These are phyloP conservation scores for Ennomos erosarius DNA, from an alignment of 2,888 invertebrate genomes.

Conservation along the genomic window DNA sequence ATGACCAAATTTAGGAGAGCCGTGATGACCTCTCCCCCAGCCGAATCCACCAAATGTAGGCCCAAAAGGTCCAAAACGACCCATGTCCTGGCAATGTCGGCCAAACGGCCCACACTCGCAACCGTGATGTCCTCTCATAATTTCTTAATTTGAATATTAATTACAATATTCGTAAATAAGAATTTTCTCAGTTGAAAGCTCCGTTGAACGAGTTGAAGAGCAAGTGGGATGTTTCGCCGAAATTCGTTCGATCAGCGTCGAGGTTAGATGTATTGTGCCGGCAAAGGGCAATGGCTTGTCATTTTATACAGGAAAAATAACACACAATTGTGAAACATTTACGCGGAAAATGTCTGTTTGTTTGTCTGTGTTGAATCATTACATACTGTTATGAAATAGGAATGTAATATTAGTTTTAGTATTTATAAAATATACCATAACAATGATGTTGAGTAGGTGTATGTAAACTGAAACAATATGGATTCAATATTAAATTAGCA, in stretches of 20 bases:
- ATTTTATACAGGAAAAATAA: slow-evolving; percentile 21
- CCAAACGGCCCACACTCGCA: slow-evolving; percentile 17
- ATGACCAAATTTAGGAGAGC: slow-evolving; percentile 1
- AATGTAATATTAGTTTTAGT: too few relatives aligned
- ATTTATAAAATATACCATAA: too few relatives aligned
- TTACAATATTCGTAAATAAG: background rate
- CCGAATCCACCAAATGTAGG: slow-evolving; percentile 1
- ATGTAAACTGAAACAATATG: too few relatives aligned
- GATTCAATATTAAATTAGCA: too few relatives aligned
- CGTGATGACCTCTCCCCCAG: slow-evolving; percentile 12
- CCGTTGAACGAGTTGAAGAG: too few relatives aligned
- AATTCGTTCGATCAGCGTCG: slow-evolving; percentile 7
- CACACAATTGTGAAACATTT: slow-evolving; percentile 27
- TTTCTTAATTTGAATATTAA: slow-evolving; percentile 5
- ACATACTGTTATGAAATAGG: slow-evolving; percentile 8
- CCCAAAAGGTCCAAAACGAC: slow-evolving; percentile 12
- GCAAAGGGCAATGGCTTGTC: background rate
- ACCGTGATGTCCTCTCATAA: slow-evolving; percentile 18
- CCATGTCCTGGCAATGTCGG: slow-evolving; percentile 18
- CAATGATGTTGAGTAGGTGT: too few relatives aligned
- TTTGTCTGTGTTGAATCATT: slow-evolving; percentile 9
- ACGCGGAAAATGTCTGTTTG: background rate
- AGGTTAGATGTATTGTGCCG: slow-evolving; percentile 16
- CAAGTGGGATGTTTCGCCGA: background rate
- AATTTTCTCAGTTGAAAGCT: too few relatives aligned